These are phyloP conservation scores for Thryonomys swinderianus DNA, from an alignment of 2,113 vertebrate genomes.

Conservation along the genomic window DNA sequence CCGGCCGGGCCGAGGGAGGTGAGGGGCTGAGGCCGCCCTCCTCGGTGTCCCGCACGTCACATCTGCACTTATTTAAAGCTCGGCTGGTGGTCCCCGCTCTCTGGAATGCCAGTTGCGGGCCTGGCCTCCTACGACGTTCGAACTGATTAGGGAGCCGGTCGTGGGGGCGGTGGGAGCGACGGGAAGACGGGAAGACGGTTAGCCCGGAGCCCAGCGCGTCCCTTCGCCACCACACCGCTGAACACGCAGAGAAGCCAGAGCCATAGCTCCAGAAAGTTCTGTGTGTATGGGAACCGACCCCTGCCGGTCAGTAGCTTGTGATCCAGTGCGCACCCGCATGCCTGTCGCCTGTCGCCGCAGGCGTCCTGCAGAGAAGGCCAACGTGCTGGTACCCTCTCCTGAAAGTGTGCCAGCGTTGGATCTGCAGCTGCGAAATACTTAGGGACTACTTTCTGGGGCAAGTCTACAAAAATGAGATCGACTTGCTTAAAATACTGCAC, in stretches of 20 bases:
- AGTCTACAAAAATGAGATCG: neutral
- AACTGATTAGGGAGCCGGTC: constrained; percentile 85
- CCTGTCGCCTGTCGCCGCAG: no score
- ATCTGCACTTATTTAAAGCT: constrained; percentile 91
- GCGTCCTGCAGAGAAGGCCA: neutral
- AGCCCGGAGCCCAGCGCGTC: neutral
- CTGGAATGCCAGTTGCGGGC: constrained; percentile 86
- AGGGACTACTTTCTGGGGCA: neutral
- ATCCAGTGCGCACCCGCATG: neutral
- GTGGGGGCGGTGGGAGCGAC: neutral
- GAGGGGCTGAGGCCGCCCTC: constrained; percentile 77
- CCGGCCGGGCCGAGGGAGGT: neutral
- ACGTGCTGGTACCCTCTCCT: neutral
- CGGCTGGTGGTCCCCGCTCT: constrained; percentile 88
- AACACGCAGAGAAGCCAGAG: neutral
- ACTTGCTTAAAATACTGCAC: neutral
- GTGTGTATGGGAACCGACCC: neutral
- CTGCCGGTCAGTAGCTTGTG: neutral
- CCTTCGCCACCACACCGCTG: neutral
- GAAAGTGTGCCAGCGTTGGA: neutral
- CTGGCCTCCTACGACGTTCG: constrained; percentile 87
- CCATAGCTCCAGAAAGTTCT: neutral
- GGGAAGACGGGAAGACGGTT: neutral
- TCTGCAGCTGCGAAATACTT: neutral
- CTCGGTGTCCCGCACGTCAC: constrained; percentile 85